Percentiles rank a stretch among this genome's conserved stretches.
Conservation (phyloP, 2,113 vertebrate species). For the Chaetura pelagica region DNA sequence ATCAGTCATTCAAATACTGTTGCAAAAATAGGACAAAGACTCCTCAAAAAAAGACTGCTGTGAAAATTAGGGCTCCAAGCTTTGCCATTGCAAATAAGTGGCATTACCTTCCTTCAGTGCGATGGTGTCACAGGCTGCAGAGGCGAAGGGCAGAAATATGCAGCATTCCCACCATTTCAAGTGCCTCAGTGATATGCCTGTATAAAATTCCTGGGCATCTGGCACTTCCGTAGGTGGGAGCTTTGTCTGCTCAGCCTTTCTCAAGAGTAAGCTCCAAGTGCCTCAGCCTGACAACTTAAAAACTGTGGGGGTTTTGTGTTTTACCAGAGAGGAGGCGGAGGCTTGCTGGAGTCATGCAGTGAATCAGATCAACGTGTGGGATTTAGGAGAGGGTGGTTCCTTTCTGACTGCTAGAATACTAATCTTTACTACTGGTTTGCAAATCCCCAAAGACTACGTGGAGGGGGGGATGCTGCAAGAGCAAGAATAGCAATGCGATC, state of each 20-base stretch:
- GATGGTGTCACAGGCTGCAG: fast-evolving
- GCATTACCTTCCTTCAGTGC: not conserved
- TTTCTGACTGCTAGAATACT: not conserved
- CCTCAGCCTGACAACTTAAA: not conserved
- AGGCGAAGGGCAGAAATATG: constrained; percentile 10
- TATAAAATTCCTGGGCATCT: not conserved
- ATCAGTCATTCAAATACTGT: not conserved
- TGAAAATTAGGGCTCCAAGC: not conserved
- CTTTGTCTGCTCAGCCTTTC: not conserved
- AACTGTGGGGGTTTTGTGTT: not conserved
- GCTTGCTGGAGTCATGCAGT: not conserved
- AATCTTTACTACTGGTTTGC: not conserved
- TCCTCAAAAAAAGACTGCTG: not conserved
- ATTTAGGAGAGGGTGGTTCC: not conserved
- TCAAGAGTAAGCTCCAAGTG: not conserved
- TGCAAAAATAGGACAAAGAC: not conserved
- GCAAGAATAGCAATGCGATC: not conserved
- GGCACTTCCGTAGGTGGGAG: not conserved
- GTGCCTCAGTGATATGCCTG: not conserved
- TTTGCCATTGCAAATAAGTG: not conserved
- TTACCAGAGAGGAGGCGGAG: not conserved
- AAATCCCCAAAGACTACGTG: not conserved
- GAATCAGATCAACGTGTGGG: not conserved
- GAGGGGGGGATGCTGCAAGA: not conserved
- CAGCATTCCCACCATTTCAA: not conserved